phyloP scores from a whole-genome alignment of 2,888 invertebrate species.

The Sepioteuthis lessoniana region DNA sequence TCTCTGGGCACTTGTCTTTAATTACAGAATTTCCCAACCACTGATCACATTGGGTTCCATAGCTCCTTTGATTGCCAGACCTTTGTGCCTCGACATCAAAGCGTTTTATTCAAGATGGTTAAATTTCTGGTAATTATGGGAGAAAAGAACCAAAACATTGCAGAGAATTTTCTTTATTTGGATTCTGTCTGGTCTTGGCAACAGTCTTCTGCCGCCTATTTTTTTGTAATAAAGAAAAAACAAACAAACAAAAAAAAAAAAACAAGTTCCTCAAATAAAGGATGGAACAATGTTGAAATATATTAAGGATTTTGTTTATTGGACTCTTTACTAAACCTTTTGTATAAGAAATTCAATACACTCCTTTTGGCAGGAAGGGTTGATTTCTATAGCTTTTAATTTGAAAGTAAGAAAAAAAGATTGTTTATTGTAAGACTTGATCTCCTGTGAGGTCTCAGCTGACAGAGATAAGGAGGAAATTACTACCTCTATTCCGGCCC shows the following conservation, averaged over 20 bases:
- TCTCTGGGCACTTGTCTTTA: neutral
- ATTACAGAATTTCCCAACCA: neutral
- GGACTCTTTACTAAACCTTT: neutral
- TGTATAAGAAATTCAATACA: neutral
- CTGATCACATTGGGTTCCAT: neutral
- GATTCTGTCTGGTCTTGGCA: neutral
- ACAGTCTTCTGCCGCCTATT: neutral
- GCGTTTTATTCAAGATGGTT: neutral
- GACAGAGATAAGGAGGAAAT: neutral
- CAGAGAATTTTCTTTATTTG: neutral
- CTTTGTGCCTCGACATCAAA: neutral
- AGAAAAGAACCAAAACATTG: neutral
- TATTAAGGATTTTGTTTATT: neutral
- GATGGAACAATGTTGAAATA: neutral
- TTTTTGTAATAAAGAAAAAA: neutral
- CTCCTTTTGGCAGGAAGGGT: neutral
- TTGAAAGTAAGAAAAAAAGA: neutral
- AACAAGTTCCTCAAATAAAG: neutral
- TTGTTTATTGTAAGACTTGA: neutral
- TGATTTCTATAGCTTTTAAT: neutral
- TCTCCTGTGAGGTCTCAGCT: neutral
- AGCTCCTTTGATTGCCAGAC: constrained; percentile 33
- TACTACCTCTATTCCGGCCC: neutral
- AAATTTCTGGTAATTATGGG: constrained; percentile 5
- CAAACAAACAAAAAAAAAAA: too few relatives aligned